A percentile compares a stretch with the other conserved stretches of the same genome.
Evolutionary conservation across 2,113 vertebrate genomes (phyloP).

Genomic region (Paralichthys olivaceus): DNA sequence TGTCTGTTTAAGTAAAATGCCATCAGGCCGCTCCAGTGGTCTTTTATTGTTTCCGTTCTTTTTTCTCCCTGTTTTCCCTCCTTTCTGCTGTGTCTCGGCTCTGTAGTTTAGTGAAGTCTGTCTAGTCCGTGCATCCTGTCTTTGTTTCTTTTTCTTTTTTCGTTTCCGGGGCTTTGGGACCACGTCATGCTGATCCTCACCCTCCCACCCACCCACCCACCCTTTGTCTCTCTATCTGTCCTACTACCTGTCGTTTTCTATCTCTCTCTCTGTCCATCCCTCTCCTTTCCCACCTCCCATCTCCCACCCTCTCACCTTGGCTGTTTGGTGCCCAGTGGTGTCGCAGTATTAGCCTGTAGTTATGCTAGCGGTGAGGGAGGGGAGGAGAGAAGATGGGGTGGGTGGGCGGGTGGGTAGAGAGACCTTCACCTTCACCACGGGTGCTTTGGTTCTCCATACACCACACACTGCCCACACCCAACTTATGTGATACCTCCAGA

Average conservation of each 20-base stretch:
- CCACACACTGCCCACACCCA: slow-evolving; percentile 50
- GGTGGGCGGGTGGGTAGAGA: slow-evolving; percentile 45
- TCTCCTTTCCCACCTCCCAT: slow-evolving; percentile 51
- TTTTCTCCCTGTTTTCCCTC: slow-evolving; percentile 60
- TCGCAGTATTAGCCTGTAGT: slow-evolving; percentile 53
- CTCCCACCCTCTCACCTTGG: slow-evolving; percentile 70
- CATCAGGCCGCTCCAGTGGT: slow-evolving; percentile 83
- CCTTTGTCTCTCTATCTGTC: slow-evolving; percentile 15
- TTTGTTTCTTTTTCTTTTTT: slow-evolving; percentile 67
- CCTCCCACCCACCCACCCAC: slow-evolving; percentile 30
- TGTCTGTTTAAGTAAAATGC: slow-evolving; percentile 75
- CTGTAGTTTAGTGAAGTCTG: slow-evolving; percentile 78
- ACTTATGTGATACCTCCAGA: slow-evolving; percentile 15
- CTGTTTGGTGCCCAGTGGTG: slow-evolving; percentile 79
- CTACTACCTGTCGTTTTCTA: slow-evolving; percentile 19
- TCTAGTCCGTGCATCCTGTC: slow-evolving; percentile 74
- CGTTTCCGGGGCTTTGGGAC: slow-evolving; percentile 65
- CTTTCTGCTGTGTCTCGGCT: slow-evolving; percentile 65
- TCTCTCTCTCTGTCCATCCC: slow-evolving; percentile 55
- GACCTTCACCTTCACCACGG: slow-evolving; percentile 58
- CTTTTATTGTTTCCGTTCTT: slow-evolving; percentile 82
- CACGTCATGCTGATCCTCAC: slow-evolving; percentile 70
- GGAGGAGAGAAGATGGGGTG: slow-evolving; percentile 59
- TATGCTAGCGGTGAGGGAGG: slow-evolving; percentile 50
- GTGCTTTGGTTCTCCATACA: slow-evolving; percentile 66